Evolutionary conservation across 2,797 vertebrate genomes (phyloP).

Genomic region (Macropodus opercularis): DNA sequence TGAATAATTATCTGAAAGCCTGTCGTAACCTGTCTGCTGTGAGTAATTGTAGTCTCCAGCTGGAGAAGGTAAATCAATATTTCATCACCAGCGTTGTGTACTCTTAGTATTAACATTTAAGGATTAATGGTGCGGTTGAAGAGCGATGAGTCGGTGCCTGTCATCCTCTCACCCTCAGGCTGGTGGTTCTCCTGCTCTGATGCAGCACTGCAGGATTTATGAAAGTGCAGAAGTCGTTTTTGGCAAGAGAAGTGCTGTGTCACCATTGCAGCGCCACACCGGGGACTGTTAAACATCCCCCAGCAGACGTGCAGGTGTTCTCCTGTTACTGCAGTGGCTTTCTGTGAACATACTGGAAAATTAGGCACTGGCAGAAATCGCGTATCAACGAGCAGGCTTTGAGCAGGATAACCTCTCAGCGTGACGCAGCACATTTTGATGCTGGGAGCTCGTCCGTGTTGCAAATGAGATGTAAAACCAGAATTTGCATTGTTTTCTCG

Average conservation of each 20-base stretch:
- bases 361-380: conserved; percentile 10
- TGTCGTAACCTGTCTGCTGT: conserved; percentile 33
- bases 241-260: conserved; percentile 71
- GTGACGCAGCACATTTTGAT: conserved; percentile 52
- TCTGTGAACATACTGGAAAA: conserved; percentile 31
- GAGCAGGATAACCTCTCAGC: conserved; percentile 27
- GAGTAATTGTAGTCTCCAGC: conserved; percentile 45
- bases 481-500: conserved; percentile 1
- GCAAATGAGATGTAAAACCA: conserved; percentile 3
- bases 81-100: conserved; percentile 54
- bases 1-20: conserved; percentile 43
- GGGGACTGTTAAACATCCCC: conserved; percentile 41
- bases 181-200: conserved; percentile 9
- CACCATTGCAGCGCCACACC: conserved; percentile 52
- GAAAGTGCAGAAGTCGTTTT: conserved; percentile 48
- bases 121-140: conserved; percentile 28
- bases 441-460: not conserved
- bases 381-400: conserved; percentile 19
- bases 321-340: conserved; percentile 41
- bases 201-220: conserved; percentile 69
- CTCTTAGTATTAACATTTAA: conserved; percentile 44
- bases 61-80: conserved; percentile 64
- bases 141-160: conserved; percentile 14
- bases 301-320: conserved; percentile 36
- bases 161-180: conserved; percentile 3